Base-by-base conservation (phyloP, 2,113 vertebrate genomes). In the Terrapene triunguis region DNA sequence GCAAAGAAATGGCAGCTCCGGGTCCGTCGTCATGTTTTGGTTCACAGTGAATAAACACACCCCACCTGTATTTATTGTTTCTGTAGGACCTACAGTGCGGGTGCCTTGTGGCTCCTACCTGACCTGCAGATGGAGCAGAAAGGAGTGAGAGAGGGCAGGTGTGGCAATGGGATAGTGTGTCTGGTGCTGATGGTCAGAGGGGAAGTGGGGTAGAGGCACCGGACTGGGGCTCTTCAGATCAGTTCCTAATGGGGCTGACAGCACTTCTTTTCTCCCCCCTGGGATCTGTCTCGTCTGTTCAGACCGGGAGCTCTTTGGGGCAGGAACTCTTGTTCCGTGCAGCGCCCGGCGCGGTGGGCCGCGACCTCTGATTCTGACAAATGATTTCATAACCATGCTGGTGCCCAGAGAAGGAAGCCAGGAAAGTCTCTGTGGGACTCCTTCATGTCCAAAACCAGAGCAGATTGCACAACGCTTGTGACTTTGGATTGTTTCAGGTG, bases 81-180 rank as follows among this genome's bases (percentile, higher is more conserved):
- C 12, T 59, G 8, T 3, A 5, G 44, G 72, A 48, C 25, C 32
- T 4, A 19, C 24, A 38, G 54, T 48, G 57, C 50, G 25, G 5
- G 5, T 44, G 57, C 29, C 35, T 17, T 25, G 51, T 82, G 47
- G 25, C 32, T 91, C 42, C 53, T 69, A 50, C 74, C 62, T 76
- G 55, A 32, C 44, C 42, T 51, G 29, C 27, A 69, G 79, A 87
- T 51, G 51, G 69, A 48, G 76, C 69, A 50, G 53, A 38, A 32
- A 29, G 3, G 27, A 32, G 10, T 57, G 57, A 8, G n/a, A 29
- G 4, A n/a, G 32, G 11, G 1, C 9, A 13, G 59, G 69, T 10
- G 6, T 1, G 2, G 62, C 16, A n/a, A 5, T 48, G 22, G 85
- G 1, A 2, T 27, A 19, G n/a, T 47, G 44, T 2, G 0, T 0